Percentiles rank a stretch among this genome's conserved stretches.
phyloP scores from a whole-genome alignment of 2,797 vertebrate species.

The Triplophysa yarkandensis region DNA sequence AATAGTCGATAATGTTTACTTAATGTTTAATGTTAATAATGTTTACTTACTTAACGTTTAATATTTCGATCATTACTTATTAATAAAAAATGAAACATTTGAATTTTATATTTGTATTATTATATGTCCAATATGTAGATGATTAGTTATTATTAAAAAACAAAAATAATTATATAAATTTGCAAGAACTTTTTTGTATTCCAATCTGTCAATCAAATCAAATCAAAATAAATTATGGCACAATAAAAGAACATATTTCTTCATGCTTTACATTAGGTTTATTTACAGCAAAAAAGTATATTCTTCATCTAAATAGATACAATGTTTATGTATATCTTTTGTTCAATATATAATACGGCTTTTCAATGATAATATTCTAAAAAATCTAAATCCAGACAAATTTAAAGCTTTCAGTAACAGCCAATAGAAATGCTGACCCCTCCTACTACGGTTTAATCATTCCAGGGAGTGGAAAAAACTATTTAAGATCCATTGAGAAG shows the following conservation, averaged over 20 bases:
- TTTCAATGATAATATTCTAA: not conserved
- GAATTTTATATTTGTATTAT: too few relatives aligned
- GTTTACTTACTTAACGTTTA: not conserved
- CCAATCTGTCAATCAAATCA: too few relatives aligned
- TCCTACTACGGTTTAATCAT: conserved; percentile 12
- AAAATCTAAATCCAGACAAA: conserved; percentile 61
- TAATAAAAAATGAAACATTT: too few relatives aligned
- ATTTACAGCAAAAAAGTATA: not conserved
- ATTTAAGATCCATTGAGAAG: conserved; percentile 28
- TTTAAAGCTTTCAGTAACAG: conserved; percentile 61
- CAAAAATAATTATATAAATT: too few relatives aligned
- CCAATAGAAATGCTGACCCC: conserved; percentile 60
- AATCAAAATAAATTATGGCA: too few relatives aligned
- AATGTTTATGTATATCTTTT: not conserved
- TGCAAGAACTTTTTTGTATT: too few relatives aligned
- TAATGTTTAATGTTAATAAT: too few relatives aligned
- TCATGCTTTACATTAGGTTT: too few relatives aligned
- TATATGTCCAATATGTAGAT: not conserved
- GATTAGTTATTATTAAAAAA: not conserved
- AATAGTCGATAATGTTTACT: too few relatives aligned
- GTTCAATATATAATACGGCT: not conserved
- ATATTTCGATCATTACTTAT: too few relatives aligned
- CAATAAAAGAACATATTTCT: too few relatives aligned
- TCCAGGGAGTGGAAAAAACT: not conserved
- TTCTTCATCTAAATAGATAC: not conserved